phyloP scores from a whole-genome alignment of 2,113 vertebrate species.

The Callocephalon fimbriatum region DNA sequence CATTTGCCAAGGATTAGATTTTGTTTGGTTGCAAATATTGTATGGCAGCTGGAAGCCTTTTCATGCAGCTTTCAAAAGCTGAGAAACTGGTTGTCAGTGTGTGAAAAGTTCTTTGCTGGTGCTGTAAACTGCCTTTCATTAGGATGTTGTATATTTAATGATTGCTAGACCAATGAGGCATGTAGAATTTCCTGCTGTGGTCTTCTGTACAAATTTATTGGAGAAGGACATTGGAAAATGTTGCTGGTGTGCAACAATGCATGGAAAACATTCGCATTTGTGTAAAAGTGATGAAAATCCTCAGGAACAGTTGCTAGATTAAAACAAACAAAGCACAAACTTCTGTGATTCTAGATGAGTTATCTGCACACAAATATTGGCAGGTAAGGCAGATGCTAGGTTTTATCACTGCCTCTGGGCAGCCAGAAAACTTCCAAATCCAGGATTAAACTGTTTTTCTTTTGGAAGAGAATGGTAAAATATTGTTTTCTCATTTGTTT shows the following conservation, averaged over 20 bases:
- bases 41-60: constrained; percentile 63
- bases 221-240: constrained; percentile 24
- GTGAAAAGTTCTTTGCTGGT: constrained; percentile 58
- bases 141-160: constrained; percentile 63
- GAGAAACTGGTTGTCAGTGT: constrained; percentile 64
- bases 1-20: constrained; percentile 58
- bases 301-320: constrained; percentile 36
- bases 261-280: constrained; percentile 47
- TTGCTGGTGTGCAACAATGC: constrained; percentile 50
- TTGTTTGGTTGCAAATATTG: constrained; percentile 54
- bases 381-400: neutral
- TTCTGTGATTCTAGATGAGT: neutral
- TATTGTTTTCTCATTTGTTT: neutral
- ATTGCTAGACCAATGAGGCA: constrained; percentile 65
- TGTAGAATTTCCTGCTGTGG: constrained; percentile 61
- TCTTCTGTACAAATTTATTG: constrained; percentile 62
- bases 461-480: neutral
- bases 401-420: constrained; percentile 2
- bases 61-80: constrained; percentile 24
- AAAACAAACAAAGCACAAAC: constrained; percentile 32
- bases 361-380: constrained; percentile 44
- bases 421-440: constrained; percentile 24
- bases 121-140: constrained; percentile 58
- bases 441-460: constrained; percentile 3
- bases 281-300: constrained; percentile 62